Evolutionary conservation across 2,888 invertebrate species (phyloP).

Genomic region (Agapetus fuscipes): DNA sequence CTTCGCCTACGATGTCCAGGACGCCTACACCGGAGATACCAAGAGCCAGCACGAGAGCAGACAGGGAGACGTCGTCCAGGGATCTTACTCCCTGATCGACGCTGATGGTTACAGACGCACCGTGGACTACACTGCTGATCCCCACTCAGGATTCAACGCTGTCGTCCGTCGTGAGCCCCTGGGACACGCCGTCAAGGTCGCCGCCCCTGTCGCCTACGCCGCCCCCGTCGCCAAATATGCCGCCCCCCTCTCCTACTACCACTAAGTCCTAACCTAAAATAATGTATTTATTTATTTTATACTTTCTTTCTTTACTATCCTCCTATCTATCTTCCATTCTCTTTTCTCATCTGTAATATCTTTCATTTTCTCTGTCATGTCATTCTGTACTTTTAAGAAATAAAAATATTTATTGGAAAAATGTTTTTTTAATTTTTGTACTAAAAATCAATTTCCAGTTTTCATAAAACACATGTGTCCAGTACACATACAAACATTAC

Average conservation of each 20-base stretch:
- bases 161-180: constrained; percentile 34
- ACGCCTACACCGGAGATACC: constrained; percentile 51
- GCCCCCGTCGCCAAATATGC: constrained; percentile 9
- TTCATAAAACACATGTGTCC: too few relatives aligned
- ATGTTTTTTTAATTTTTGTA: too few relatives aligned
- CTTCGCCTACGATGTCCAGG: constrained; percentile 59
- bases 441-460: too few relatives aligned
- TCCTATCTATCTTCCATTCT: neutral
- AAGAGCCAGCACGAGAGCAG: constrained; percentile 39
- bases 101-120: constrained; percentile 32
- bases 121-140: constrained; percentile 38
- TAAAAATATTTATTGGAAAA: too few relatives aligned
- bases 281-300: too few relatives aligned
- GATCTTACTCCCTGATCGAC: constrained; percentile 38
- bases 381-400: too few relatives aligned
- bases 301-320: neutral
- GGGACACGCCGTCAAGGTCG: constrained; percentile 14
- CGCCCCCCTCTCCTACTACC: constrained; percentile 11
- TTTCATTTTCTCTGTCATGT: too few relatives aligned
- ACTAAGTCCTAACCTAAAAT: too few relatives aligned
- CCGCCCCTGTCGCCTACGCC: constrained; percentile 12
- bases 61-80: constrained; percentile 24
- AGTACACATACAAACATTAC: too few relatives aligned
- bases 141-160: constrained; percentile 43
- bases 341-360: neutral